Evolutionary conservation across 2,888 invertebrate species (phyloP), one percentile per base, ranked within the genome.

Genomic region (Tinea semifulvella): DNA sequence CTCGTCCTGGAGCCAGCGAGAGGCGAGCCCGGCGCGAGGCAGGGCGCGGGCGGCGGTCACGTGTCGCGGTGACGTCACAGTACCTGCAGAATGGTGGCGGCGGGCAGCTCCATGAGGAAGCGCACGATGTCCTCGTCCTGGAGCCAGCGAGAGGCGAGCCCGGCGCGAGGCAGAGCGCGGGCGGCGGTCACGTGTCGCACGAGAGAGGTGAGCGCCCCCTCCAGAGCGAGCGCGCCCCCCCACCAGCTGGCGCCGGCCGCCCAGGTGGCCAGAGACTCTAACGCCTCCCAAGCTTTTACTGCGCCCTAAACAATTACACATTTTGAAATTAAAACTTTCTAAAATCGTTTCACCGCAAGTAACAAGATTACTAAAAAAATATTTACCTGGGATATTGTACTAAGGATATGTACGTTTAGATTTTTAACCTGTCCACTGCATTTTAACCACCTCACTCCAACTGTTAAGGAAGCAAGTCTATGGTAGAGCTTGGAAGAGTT

Each of bases 121-220:
- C 96, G 80, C 61, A 91, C 94, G 49, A 98, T 96, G 63, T 98
- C 97, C 57, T 95, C 95, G 69, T 98, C 97, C 53, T 94, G 93
- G 1, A 96, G 84, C 96, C 96, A 94, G 44, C 65, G 54, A 20
- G 59, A 51, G 42, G 56, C 26, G 54, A 49, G 8, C 53, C 50
- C 2, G 58, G 61, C 46, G 57, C 55, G 46, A 39, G 42, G 27
- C 26, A 13, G 16, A 2, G 48, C 49, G 49, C 49, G 56, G 31
- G 52, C 58, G 11, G 49, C 56, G 43, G 62, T 55, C 19, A 55
- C 55, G 47, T 53, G 63, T 27, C 58, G 50, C 2, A 61, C 63
- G 14, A 68, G 52, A 20, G 60, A 53, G 2, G 54, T 60, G 5
- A 58, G 52, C 26, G 60, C 49, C 16, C 48, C 56, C 27, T 60